Base-by-base conservation (phyloP, 2,113 vertebrate species). In the Cricetomys ansorgei region DNA sequence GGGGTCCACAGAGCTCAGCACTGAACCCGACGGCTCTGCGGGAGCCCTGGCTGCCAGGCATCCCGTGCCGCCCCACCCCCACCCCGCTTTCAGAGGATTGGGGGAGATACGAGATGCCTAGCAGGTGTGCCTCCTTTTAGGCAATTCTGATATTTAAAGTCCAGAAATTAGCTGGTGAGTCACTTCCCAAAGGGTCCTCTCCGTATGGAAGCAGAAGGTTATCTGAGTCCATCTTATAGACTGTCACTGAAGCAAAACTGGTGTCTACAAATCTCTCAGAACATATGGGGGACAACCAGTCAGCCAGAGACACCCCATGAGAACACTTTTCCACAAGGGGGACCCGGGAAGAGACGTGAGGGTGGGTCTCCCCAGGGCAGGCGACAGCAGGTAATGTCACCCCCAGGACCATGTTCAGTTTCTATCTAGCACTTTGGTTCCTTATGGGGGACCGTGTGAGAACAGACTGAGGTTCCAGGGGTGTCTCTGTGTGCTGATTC, bases 31-130 rank as follows among this genome's bases (percentile, higher is more conserved):
- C 31, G 34, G 45, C 16, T 34, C 43, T 4, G 45, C 1, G 45
- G 6, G 1, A 13, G 8, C 13, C 53, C 37, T 0, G 34, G 62
- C 5, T 0, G 31, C 72, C n/a, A 31, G 17, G 88, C 19, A 0
- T 34, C 37, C n/a, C 45, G 0, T 7, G n/a, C 23, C 62, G 0
- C 0, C 16, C 0, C 8, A n/a, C n/a, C n/a, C n/a, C n/a, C n/a
- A n/a, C 40, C 72, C 17, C 27, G n/a, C 59, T 21, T 5, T 17
- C 5, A 0, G 15, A 23, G 72, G 45, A 31, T 48, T 43, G 3
- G 37, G 8, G 62, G 40, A 7, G 62, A 53, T 25, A 0, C 1
- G 1, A 37, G 55, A 27, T 4, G 9, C 34, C 7, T 29, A 57
- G 85, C 93, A 96, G 84, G 88, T 81, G 59, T 25, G 4, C 57